Evolutionary conservation across 1,140 invertebrate species (phyloP), one percentile per base, ranked within the genome.

Genomic region (Camponotus pennsylvanicus): DNA sequence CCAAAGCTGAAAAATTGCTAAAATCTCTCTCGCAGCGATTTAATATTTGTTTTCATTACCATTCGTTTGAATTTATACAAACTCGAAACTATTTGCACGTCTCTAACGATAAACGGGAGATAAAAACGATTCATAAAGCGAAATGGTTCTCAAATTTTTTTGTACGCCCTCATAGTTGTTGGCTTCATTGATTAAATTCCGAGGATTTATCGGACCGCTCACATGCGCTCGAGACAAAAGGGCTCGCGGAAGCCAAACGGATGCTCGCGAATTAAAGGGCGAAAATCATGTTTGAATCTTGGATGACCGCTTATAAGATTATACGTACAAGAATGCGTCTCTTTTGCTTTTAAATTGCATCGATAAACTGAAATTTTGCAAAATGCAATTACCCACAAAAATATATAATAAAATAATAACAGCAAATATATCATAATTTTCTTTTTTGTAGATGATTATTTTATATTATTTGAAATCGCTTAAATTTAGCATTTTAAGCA

Each of bases 101-200:
- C 21, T 73, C 69, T 40, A 63, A 63, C 55, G 61, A 83, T 82
- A 59, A 11, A 73, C 40, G 7, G 21, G 13, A 57, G 13, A 42
- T 18, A 73, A 75, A 49, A 45, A 34, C 78, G 49, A 57, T 61
- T 32, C 40, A 73, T 63, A 83, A 49, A 75, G 15, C 18, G 18
- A 3, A 34, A 40, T 7, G n/a, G 21, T n/a, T 82, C 40, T 83
- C 52, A 63, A 75, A 83, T 83, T 83, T 83, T 27, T 83, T 83
- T 27, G 69, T 37, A 70, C 42, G 69, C 40, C 70, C 63, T 55
- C 55, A 21, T 52, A 15, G 49, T 32, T 61, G 37, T 37, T 21
- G 4, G 57, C 69, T 40, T 83, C 21, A 83, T 83, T 83, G 79
- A 83, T 83, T 73, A 83, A 83, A 83, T 83, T 83, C 79, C 69